Evolutionary conservation across 2,888 invertebrate species (phyloP).

Genomic region (Tetheella fluctuosa): DNA sequence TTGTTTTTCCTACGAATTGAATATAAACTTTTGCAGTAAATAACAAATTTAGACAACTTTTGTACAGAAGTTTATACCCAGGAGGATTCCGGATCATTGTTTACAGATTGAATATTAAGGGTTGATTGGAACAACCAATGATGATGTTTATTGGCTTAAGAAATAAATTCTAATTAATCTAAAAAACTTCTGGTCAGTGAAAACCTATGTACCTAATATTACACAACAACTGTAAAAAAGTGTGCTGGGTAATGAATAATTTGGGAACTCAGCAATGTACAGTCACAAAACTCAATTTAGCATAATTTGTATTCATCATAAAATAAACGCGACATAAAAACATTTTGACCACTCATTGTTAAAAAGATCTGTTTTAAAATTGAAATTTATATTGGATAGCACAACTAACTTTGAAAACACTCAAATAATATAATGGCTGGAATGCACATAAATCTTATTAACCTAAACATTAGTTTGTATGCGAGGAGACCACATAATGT

Average conservation of each 20-base stretch:
- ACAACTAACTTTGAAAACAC: background rate
- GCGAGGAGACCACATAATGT: constrained; percentile 5
- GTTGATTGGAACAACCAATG: background rate
- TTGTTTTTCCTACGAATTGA: background rate
- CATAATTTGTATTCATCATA: background rate
- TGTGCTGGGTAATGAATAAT: too few species aligned
- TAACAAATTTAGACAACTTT: background rate
- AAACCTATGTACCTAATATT: too few species aligned
- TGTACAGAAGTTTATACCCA: background rate
- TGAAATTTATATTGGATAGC: background rate
- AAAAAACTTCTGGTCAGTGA: too few species aligned
- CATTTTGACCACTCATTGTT: background rate
- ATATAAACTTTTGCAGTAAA: constrained; percentile 9
- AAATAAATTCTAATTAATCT: too few species aligned
- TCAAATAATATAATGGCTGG: background rate
- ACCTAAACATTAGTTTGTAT: background rate
- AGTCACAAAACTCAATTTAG: background rate
- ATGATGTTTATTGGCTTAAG: background rate
- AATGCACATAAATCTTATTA: background rate
- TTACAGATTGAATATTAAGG: background rate
- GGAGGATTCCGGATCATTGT: background rate
- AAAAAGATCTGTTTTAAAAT: background rate
- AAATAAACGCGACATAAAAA: background rate
- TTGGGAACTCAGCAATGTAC: too few species aligned
- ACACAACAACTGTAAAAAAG: too few species aligned